phyloP scores from a whole-genome alignment of 1,140 invertebrate genomes.

The Triops cancriformis region DNA sequence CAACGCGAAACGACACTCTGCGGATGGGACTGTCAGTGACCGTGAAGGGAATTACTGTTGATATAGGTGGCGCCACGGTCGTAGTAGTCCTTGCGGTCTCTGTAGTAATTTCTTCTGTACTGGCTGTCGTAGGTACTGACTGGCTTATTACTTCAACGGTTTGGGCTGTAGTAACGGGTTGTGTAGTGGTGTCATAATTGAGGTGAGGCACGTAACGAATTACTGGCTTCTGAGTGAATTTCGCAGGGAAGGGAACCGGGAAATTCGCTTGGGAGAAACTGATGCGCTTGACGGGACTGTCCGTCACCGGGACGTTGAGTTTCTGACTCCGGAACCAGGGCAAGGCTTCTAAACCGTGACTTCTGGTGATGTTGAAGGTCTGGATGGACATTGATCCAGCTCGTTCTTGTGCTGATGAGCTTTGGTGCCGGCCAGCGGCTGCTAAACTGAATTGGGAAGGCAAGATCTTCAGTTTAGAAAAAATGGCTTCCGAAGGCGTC shows the following conservation, averaged over 20 bases:
- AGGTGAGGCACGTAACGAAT: not conserved
- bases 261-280: not conserved
- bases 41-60: not conserved
- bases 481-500: not conserved
- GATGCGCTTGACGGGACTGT: not conserved
- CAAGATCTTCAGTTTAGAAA: not conserved
- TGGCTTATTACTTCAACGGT: not conserved
- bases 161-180: not conserved
- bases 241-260: not conserved
- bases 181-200: not conserved
- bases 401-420: not conserved
- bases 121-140: not conserved
- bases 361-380: not conserved
- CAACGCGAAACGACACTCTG: not conserved
- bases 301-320: not conserved
- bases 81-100: not conserved
- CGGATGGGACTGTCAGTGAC: constrained; percentile 12
- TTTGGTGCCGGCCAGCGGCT: not conserved
- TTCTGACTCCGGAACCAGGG: not conserved
- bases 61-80: not conserved
- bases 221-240: not conserved
- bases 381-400: not conserved
- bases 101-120: constrained; percentile 11
- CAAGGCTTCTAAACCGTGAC: not conserved
- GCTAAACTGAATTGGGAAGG: not conserved